A percentile compares a stretch with the other conserved stretches of the same genome.
phyloP scores from a whole-genome alignment of 2,888 invertebrate genomes.

The Xestia c-nigrum region DNA sequence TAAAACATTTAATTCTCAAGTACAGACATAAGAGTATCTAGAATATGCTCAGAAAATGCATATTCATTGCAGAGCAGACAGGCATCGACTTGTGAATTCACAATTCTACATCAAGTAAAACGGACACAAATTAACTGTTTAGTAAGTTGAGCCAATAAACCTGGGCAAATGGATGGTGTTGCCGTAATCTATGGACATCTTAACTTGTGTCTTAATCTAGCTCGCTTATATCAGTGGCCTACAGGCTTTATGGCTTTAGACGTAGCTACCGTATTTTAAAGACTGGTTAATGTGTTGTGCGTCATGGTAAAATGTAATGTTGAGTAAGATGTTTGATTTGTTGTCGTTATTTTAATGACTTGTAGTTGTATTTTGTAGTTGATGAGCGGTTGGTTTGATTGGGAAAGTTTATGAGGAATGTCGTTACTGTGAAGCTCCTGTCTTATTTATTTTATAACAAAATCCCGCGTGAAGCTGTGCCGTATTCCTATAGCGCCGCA shows the following conservation, averaged over 20 bases:
- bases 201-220: conserved; percentile 52
- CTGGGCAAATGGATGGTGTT: conserved; percentile 59
- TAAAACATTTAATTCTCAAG: conserved; percentile 16
- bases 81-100: conserved; percentile 51
- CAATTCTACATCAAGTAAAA: conserved; percentile 53
- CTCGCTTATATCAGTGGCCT: conserved; percentile 33
- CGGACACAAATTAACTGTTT: conserved; percentile 64
- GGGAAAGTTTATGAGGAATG: neutral
- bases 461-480: neutral
- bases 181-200: conserved; percentile 62
- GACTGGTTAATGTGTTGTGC: conserved; percentile 15
- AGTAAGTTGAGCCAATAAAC: conserved; percentile 65
- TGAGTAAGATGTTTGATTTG: conserved; percentile 11
- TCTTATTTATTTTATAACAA: too few species aligned
- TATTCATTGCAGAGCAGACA: conserved; percentile 59
- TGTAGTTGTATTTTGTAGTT: neutral
- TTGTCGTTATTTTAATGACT: neutral
- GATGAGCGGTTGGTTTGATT: neutral
- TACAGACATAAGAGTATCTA: conserved; percentile 15
- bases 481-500: neutral
- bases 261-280: conserved; percentile 37
- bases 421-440: conserved; percentile 1
- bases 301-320: neutral
- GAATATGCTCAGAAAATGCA: conserved; percentile 55
- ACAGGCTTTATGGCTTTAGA: conserved; percentile 35